These are phyloP conservation scores for Scotopteryx bipunctaria DNA, from an alignment of 2,888 invertebrate genomes.

Conservation along the genomic window DNA sequence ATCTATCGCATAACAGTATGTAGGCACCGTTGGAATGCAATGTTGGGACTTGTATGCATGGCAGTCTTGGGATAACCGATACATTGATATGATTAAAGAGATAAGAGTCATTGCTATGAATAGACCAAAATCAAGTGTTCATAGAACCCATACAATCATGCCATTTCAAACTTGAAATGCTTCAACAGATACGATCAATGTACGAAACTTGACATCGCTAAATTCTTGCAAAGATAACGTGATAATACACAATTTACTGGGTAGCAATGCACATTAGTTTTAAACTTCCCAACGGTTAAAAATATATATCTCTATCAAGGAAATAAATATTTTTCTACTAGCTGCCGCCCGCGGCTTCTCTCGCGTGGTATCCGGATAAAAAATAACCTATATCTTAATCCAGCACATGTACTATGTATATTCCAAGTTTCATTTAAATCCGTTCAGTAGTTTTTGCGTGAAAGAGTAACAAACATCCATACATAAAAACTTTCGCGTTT, in stretches of 20 bases:
- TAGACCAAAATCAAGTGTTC: no score
- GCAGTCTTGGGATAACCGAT: not conserved
- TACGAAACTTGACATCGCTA: not conserved
- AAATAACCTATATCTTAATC: no score
- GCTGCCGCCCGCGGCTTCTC: no score
- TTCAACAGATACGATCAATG: not conserved
- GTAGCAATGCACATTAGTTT: constrained; percentile 2
- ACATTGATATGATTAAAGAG: not conserved
- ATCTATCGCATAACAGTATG: constrained; percentile 43
- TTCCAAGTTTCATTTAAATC: no score
- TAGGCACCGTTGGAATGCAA: constrained; percentile 13
- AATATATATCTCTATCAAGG: no score
- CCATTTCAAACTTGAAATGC: not conserved
- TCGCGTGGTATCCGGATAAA: no score
- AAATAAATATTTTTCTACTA: no score
- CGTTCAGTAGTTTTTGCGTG: no score
- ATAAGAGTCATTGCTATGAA: no score
- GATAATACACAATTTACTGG: constrained; percentile 12
- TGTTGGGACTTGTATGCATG: not conserved
- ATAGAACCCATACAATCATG: not conserved
- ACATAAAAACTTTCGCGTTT: no score
- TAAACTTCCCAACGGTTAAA: not conserved
- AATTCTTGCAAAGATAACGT: constrained; percentile 8
- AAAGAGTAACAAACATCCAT: no score
- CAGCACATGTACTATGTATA: no score